These are phyloP conservation scores for Phytoseiulus persimilis DNA, from an alignment of 2,888 invertebrate species.

Conservation along the genomic window DNA sequence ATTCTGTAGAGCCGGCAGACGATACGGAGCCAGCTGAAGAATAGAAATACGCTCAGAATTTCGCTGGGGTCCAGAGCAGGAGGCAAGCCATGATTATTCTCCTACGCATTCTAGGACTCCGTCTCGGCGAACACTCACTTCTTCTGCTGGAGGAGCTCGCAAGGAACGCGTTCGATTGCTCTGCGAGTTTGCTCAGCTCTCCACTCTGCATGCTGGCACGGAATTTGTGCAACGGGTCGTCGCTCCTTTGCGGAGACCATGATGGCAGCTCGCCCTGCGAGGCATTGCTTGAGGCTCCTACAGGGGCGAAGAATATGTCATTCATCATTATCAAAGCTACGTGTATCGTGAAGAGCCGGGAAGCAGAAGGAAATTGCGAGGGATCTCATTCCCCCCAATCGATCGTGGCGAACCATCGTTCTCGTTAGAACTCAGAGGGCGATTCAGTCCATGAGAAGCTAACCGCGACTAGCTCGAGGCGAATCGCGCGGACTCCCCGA, in stretches of 20 bases:
- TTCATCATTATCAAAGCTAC: not conserved
- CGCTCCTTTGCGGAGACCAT: conserved; percentile 21
- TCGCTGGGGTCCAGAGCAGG: too few relatives aligned
- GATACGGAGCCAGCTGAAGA: not conserved
- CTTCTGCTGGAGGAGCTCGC: not conserved
- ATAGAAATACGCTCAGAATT: too few relatives aligned
- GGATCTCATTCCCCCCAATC: too few relatives aligned
- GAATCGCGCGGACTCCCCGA: too few relatives aligned
- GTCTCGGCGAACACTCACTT: not conserved
- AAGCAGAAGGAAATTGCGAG: too few relatives aligned
- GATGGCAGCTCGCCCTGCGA: not conserved
- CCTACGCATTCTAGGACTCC: not conserved
- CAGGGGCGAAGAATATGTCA: not conserved
- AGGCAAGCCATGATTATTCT: too few relatives aligned
- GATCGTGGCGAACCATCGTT: not conserved
- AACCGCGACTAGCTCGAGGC: too few relatives aligned
- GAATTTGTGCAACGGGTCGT: conserved; percentile 13
- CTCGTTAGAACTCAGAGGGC: too few relatives aligned
- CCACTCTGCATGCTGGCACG: conserved; percentile 17
- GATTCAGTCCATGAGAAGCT: too few relatives aligned
- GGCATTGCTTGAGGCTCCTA: not conserved
- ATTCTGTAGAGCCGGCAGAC: not conserved
- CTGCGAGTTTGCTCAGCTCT: not conserved
- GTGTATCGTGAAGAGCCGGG: too few relatives aligned
- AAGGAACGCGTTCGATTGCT: not conserved